A percentile compares a stretch with the other conserved stretches of the same genome.
phyloP scores from a whole-genome alignment of 2,797 vertebrate species.

The Mareca strepera region DNA sequence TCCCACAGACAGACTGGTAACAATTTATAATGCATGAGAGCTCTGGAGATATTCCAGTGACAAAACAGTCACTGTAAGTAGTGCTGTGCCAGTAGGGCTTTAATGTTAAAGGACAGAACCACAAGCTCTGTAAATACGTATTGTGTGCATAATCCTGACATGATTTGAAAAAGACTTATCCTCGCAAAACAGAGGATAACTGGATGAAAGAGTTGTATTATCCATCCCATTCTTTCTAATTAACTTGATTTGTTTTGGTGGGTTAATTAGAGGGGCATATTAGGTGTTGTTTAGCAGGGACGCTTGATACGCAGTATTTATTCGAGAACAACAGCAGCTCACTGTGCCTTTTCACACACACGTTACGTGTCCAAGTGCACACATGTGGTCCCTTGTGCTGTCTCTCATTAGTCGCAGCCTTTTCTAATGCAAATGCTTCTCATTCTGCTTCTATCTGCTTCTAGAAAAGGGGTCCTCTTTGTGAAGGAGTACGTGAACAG shows the following conservation, averaged over 20 bases:
- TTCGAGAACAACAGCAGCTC: background rate
- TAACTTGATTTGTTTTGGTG: conserved; percentile 34
- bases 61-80: background rate
- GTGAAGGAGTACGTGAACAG: conserved; percentile 88
- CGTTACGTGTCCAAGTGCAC: accelerated
- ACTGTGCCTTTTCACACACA: background rate
- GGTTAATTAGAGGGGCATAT: conserved; percentile 23
- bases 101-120: background rate
- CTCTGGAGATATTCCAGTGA: background rate
- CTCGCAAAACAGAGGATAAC: background rate
- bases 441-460: background rate
- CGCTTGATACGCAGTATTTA: background rate
- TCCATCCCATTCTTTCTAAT: conserved; percentile 32
- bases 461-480: conserved; percentile 79
- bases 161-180: background rate
- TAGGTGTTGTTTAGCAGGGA: background rate
- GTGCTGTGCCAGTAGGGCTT: background rate
- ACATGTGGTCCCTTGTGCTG: background rate
- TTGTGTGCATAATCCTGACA: background rate
- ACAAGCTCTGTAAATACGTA: background rate
- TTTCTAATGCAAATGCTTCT: conserved; percentile 10
- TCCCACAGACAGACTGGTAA: background rate
- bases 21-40: background rate
- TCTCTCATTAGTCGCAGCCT: background rate
- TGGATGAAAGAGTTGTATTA: background rate